Conservation (phyloP, 2,888 invertebrate species). For the Apamea epomidion region DNA sequence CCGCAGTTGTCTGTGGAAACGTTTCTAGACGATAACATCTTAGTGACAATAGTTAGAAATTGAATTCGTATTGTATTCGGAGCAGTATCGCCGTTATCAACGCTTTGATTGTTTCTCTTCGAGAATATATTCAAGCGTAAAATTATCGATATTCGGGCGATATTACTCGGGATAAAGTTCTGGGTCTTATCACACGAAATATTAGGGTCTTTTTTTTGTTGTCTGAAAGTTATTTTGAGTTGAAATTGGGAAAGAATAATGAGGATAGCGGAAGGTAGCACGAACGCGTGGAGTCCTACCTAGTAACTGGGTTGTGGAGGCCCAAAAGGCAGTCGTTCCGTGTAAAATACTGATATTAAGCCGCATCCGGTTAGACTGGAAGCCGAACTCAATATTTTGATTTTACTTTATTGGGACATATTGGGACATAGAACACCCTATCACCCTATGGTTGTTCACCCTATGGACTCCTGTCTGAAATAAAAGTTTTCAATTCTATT, state of each 20-base stretch:
- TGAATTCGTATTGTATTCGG: slow-evolving; percentile 47
- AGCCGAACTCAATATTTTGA: neutral
- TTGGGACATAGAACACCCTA: too few relatives aligned
- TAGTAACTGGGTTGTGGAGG: neutral
- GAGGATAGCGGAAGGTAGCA: neutral
- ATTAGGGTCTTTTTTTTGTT: slow-evolving; percentile 27
- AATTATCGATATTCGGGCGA: slow-evolving; percentile 50
- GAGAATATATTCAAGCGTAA: slow-evolving; percentile 53
- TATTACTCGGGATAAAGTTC: slow-evolving; percentile 37
- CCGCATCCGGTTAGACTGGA: neutral
- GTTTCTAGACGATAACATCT: slow-evolving; percentile 30
- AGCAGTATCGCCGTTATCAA: slow-evolving; percentile 28
- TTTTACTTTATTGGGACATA: too few relatives aligned
- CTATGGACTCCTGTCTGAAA: too few relatives aligned
- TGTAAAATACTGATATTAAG: neutral
- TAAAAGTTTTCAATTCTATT: too few relatives aligned
- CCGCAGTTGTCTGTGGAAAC: slow-evolving; percentile 13
- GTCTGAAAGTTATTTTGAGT: slow-evolving; percentile 14
- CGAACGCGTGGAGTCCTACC: neutral
- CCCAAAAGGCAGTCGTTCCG: neutral
- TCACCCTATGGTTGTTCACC: too few relatives aligned
- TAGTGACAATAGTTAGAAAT: slow-evolving; percentile 52
- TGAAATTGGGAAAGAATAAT: slow-evolving; percentile 10
- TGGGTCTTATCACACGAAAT: slow-evolving; percentile 44
- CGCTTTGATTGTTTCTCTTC: slow-evolving; percentile 43